phyloP scores from a whole-genome alignment of 2,888 invertebrate species.

The Poecilus cupreus region DNA sequence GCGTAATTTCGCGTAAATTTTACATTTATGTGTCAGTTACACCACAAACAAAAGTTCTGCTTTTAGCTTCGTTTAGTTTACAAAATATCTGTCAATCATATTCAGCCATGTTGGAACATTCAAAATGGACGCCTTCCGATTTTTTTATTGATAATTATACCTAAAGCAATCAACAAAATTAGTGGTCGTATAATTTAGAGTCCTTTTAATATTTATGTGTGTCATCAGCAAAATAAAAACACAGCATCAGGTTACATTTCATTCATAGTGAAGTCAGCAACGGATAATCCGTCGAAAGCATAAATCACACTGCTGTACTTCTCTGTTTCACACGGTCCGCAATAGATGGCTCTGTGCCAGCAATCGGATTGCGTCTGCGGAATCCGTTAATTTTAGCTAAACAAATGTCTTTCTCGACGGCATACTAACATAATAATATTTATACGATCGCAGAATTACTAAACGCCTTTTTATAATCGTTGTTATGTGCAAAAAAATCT shows the following conservation, averaged over 20 bases:
- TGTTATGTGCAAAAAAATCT: conserved; percentile 15
- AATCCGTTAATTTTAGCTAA: conserved; percentile 57
- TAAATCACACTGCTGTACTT: conserved; percentile 30
- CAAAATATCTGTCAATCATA: no score
- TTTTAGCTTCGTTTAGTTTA: no score
- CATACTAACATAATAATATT: conserved; percentile 58
- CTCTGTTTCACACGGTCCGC: conserved; percentile 33
- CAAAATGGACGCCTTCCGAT: no score
- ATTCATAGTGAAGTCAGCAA: conserved; percentile 2
- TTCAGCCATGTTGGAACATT: no score
- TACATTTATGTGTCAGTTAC: no score
- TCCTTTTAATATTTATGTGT: no score
- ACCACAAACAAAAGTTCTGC: no score
- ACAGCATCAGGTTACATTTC: neutral
- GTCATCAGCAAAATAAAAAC: no score
- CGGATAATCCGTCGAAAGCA: neutral
- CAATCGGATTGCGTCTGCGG: conserved; percentile 2
- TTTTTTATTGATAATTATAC: no score
- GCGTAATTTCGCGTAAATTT: no score
- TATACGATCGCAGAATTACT: conserved; percentile 35
- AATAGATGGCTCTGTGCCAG: conserved; percentile 38
- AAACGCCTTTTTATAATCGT: conserved; percentile 50
- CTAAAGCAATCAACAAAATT: no score
- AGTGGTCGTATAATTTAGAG: no score
- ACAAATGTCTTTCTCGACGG: conserved; percentile 40